Percentiles rank a stretch among this genome's conserved stretches.
Conservation (phyloP, 2,113 vertebrate species). For the Phaethon lepturus region DNA sequence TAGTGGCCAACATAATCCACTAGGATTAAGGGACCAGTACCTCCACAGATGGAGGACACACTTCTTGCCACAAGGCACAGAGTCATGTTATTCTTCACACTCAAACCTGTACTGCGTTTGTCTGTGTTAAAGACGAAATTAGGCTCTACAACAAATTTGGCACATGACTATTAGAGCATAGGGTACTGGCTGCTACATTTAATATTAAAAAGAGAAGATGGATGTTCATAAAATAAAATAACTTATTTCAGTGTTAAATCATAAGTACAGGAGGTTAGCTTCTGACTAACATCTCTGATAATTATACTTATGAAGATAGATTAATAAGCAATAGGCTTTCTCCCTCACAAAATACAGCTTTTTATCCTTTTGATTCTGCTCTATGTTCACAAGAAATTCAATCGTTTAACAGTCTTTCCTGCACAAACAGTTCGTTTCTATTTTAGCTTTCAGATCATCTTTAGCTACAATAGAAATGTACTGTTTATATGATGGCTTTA, state of each 20-base stretch:
- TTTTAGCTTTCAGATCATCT: background rate
- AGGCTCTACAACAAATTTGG: background rate
- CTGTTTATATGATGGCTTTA: background rate
- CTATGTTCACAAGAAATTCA: background rate
- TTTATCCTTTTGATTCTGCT: background rate
- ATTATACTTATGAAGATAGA: background rate
- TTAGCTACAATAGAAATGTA: background rate
- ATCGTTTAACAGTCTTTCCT: background rate
- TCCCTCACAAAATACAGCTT: background rate
- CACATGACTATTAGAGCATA: background rate
- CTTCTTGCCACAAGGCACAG: background rate
- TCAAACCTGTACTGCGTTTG: background rate
- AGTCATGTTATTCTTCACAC: background rate
- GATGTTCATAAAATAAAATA: background rate
- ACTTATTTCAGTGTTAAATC: background rate
- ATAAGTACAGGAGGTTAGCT: background rate
- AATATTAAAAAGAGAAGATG: background rate
- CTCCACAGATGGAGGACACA: background rate
- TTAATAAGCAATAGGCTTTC: background rate
- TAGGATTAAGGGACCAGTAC: background rate
- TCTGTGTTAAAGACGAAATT: background rate
- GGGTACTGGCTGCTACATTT: background rate
- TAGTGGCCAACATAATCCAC: background rate
- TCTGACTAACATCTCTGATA: background rate
- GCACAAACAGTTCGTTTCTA: background rate